These are phyloP conservation scores for Pterostichus madidus DNA, from an alignment of 2,888 invertebrate genomes.

Conservation along the genomic window DNA sequence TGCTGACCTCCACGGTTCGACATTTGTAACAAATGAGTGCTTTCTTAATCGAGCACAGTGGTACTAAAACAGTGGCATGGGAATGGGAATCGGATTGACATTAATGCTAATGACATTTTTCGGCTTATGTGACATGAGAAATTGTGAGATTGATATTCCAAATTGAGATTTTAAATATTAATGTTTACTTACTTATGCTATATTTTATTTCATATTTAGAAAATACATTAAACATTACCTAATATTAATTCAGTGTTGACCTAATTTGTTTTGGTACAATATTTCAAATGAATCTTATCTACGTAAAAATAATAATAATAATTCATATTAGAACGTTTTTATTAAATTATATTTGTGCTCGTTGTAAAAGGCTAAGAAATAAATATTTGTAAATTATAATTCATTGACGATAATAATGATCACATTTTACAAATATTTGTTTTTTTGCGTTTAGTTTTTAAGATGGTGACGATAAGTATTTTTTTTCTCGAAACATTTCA, in stretches of 20 bases:
- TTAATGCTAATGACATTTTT: conserved; percentile 53
- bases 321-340: not conserved
- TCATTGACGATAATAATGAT: too few relatives aligned
- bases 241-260: too few relatives aligned
- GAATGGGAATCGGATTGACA: conserved; percentile 55
- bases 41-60: conserved; percentile 62
- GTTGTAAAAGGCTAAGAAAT: not conserved
- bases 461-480: too few relatives aligned
- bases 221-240: not conserved
- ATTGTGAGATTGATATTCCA: not conserved
- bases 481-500: too few relatives aligned
- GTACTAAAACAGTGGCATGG: conserved; percentile 45
- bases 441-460: too few relatives aligned
- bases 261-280: not conserved
- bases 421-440: too few relatives aligned
- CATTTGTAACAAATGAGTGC: conserved; percentile 65
- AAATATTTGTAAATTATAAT: too few relatives aligned
- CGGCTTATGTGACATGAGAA: conserved; percentile 2
- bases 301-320: not conserved
- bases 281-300: not conserved
- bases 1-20: conserved; percentile 63
- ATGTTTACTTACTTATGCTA: not conserved
- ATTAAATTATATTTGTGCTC: not conserved
- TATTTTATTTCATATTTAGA: not conserved
- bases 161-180: conserved; percentile 4